phyloP scores from a whole-genome alignment of 2,888 invertebrate genomes.

The Mythimna albipuncta region DNA sequence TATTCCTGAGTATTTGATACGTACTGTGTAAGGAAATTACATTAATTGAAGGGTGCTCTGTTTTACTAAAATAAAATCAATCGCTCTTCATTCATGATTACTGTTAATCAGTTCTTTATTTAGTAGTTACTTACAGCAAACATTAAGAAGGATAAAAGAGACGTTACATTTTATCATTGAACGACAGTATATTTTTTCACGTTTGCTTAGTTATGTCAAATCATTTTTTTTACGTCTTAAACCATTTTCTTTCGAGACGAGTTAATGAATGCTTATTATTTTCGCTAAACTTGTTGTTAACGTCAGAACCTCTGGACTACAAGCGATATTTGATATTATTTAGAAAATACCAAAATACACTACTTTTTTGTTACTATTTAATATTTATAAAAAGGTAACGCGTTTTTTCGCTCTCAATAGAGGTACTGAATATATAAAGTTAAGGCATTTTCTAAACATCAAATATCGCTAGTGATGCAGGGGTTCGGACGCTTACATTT shows the following conservation, averaged over 20 bases:
- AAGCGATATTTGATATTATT: too few relatives aligned
- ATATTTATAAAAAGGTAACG: too few relatives aligned
- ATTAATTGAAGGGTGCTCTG: conserved; percentile 25
- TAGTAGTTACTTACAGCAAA: conserved; percentile 9
- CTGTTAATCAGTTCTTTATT: conserved; percentile 22
- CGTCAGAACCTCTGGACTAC: too few relatives aligned
- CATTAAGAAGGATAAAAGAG: not conserved
- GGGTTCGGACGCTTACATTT: not conserved
- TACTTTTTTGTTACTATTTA: too few relatives aligned
- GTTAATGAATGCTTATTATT: too few relatives aligned
- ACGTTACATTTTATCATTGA: not conserved
- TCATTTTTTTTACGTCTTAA: not conserved
- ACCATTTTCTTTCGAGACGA: not conserved
- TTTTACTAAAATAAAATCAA: conserved; percentile 32
- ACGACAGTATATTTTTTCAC: not conserved
- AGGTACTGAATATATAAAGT: not conserved
- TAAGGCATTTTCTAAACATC: too few relatives aligned
- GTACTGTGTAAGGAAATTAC: conserved; percentile 26
- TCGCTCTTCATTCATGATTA: conserved; percentile 27
- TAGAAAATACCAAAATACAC: too few relatives aligned
- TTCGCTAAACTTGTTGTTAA: too few relatives aligned
- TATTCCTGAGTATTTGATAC: conserved; percentile 36
- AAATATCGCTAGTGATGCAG: too few relatives aligned
- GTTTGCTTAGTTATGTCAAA: conserved; percentile 1
- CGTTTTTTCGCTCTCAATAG: too few relatives aligned